A percentile compares a stretch with the other conserved stretches of the same genome.
Evolutionary conservation across 2,888 invertebrate species (phyloP).

Genomic region (Ischnura elegans): DNA sequence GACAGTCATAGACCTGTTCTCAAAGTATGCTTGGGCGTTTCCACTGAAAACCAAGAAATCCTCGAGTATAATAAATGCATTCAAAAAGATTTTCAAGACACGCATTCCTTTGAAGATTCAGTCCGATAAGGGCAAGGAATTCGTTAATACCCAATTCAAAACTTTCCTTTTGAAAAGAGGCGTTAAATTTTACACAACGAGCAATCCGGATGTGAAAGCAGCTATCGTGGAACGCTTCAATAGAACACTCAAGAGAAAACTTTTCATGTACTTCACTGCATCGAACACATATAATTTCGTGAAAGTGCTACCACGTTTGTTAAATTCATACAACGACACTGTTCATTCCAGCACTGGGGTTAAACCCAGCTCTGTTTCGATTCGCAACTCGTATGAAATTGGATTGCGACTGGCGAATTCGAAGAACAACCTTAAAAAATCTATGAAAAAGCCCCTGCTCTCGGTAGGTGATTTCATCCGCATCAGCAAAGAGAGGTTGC

Average conservation of each 20-base stretch:
- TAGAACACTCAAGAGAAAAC: slow-evolving; percentile 73
- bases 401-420: no score
- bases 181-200: slow-evolving; percentile 72
- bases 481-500: no score
- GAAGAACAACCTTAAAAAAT: no score
- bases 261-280: slow-evolving; percentile 73
- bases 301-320: slow-evolving; percentile 71
- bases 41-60: neutral
- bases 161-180: neutral
- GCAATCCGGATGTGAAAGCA: slow-evolving; percentile 74
- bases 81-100: slow-evolving; percentile 19
- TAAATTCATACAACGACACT: no score
- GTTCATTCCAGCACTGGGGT: no score
- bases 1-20: slow-evolving; percentile 35
- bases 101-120: neutral
- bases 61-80: neutral
- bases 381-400: no score
- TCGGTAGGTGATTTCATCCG: no score
- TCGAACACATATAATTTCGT: slow-evolving; percentile 73
- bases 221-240: slow-evolving; percentile 74
- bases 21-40: slow-evolving; percentile 9
- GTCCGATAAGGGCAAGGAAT: slow-evolving; percentile 40
- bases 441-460: no score
- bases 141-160: slow-evolving; percentile 69
- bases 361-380: no score